Evolutionary conservation across 2,113 vertebrate species (phyloP), one percentile per base, ranked within the genome.

Genomic region (Stigmatopora argus): DNA sequence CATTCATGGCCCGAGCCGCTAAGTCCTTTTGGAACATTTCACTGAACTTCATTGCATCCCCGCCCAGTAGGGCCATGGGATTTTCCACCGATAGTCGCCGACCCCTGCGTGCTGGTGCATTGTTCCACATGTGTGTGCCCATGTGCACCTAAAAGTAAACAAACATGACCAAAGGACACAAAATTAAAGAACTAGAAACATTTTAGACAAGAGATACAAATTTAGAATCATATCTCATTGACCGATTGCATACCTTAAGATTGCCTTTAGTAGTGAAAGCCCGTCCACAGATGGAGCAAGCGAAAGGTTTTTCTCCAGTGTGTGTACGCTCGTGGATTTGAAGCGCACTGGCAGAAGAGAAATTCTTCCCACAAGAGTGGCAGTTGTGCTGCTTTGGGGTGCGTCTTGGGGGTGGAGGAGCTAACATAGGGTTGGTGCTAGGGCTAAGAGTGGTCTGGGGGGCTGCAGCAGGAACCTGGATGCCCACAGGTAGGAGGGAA

Each of bases 41-140:
- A 0, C 95, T 98, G 88, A 99, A 99, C 87, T 99, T 99, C 79
- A 99, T 92, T 9, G 96, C 94, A 0, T 99, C 96, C 0, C 96
- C 94, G 0, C 97, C 96, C 0, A 99, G 89, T 85, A 99, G 88
- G 53, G 97, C 96, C 95, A 99, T 96, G 66, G 97, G 96, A 82
- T 99, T 99, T 83, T 99, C 97, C 75, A 99, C 96, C 0, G 96
- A 99, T 34, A 99, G 92, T 23, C 97, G 94, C 41, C 96, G 94
- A 67, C 97, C 97, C 0, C 97, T 92, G n/a, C 96, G 90, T 3
- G 97, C 96, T 0, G 97, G 97, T 26, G 97, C 95, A 0, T 99
- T 99, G 91, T 99, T 99, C 97, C 97, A 99, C 97, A 99, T 98
- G 86, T 99, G 96, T 7, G 97, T 99, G 69, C 97, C 97, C 97